Base-by-base conservation (phyloP, 2,113 vertebrate species). In the Oenanthe melanoleuca region DNA sequence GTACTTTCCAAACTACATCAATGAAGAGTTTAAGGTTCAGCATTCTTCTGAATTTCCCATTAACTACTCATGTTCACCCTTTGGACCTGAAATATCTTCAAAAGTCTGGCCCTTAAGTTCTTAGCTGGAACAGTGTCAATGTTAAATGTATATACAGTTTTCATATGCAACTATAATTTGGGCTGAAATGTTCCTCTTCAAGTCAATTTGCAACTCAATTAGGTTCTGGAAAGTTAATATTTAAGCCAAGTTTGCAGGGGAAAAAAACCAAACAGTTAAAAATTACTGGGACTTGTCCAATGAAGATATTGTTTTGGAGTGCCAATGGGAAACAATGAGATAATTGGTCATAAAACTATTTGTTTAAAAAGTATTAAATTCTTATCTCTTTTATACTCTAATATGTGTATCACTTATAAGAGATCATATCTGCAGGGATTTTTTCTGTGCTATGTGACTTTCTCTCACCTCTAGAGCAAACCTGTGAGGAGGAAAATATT, bases 151-250 rank as follows among this genome's bases (percentile, higher is more conserved):
- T 29, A 80, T 59, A 44, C 29, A 44, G 31, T 71, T 86, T 83
- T 92, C 52, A 94, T 82, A 89, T 78, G 44, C 34, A 82, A 14
- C 78, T 83, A 9, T 93, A 59, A 92, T 94, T 95, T 78, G 34
- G 44, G 38, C 67, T 89, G 49, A 90, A 71, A 40, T 16, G 24
- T 64, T 90, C 71, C 56, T 88, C 92, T 96, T 63, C 79, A 92
- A 92, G 83, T 40, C 69, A 55, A 86, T 93, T 92, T 96, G 60
- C 85, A 95, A 65, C 79, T 93, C 65, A 80, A 2, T 64, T 84
- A 80, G 24, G 14, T 74, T 88, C 64, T 80, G 52, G 17, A 22
- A 63, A 88, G 82, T 82, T 85, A 33, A 44, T 80, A 37, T 89
- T 81, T 87, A 56, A 95, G 42, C 25, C 55, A 72, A 29, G 21